Conservation (phyloP, 2,113 vertebrate genomes). For the Protobothrops mucrosquamatus region DNA sequence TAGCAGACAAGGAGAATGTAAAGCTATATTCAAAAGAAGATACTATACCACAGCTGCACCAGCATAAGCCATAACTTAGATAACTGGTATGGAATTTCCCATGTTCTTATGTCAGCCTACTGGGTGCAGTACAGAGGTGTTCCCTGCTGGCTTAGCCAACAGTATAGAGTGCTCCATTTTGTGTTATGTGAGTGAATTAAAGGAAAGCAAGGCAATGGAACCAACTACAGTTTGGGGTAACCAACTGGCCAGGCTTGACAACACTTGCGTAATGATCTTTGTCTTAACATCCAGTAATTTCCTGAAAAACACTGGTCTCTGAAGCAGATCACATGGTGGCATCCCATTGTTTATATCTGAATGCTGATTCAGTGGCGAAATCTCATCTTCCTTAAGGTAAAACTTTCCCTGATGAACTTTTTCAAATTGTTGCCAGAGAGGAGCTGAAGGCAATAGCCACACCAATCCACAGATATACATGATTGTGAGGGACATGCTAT, state of each 20-base stretch:
- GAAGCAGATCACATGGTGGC: neutral
- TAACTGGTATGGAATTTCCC: neutral
- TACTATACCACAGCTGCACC: neutral
- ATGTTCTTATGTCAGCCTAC: neutral
- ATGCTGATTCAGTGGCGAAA: neutral
- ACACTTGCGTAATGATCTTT: neutral
- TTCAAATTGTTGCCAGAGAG: neutral
- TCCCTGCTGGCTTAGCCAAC: neutral
- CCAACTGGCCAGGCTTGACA: neutral
- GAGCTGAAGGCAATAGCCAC: neutral
- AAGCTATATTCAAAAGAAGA: neutral
- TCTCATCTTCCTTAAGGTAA: neutral
- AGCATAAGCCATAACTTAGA: neutral
- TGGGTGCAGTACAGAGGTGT: neutral
- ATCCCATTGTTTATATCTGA: neutral
- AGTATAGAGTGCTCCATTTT: neutral
- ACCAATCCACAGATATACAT: neutral
- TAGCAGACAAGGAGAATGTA: neutral
- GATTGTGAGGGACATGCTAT: neutral
- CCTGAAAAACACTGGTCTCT: neutral
- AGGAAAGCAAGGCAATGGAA: neutral
- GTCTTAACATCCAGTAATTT: neutral
- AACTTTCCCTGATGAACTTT: neutral
- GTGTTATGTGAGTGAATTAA: neutral
- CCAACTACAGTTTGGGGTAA: neutral